Percentiles rank a stretch among this genome's conserved stretches.
Evolutionary conservation across 2,797 vertebrate genomes (phyloP).

Genomic region (Poeciliopsis turneri): DNA sequence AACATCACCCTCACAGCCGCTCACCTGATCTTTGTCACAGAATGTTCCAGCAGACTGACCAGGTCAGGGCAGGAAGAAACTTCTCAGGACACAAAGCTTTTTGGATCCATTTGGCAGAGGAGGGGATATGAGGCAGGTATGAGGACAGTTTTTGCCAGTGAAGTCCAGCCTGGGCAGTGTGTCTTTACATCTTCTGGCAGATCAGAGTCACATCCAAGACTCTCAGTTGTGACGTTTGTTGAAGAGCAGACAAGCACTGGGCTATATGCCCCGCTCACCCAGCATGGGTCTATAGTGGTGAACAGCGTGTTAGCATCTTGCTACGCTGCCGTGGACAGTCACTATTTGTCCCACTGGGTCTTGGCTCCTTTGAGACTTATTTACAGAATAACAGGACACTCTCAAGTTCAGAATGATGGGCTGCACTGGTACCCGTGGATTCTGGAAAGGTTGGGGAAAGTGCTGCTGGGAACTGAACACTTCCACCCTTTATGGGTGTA

Average conservation of each 20-base stretch:
- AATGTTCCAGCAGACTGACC: constrained; percentile 72
- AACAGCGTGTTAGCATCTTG: constrained; percentile 91
- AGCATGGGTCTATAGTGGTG: constrained; percentile 91
- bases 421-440: constrained; percentile 93
- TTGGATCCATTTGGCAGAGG: neutral
- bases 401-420: constrained; percentile 79
- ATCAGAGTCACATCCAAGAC: constrained; percentile 26
- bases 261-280: constrained; percentile 89
- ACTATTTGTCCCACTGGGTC: constrained; percentile 88
- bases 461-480: constrained; percentile 84
- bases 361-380: constrained; percentile 90
- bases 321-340: constrained; percentile 89
- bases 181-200: constrained; percentile 77
- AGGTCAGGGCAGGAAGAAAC: constrained; percentile 12
- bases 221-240: constrained; percentile 81
- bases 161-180: constrained; percentile 87
- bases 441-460: constrained; percentile 86
- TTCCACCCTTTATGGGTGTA: constrained; percentile 82
- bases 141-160: constrained; percentile 88
- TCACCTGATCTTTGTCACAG: constrained; percentile 89
- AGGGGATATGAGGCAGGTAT: constrained; percentile 49
- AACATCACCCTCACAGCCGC: constrained; percentile 88
- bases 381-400: constrained; percentile 77
- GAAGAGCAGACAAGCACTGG: constrained; percentile 77
- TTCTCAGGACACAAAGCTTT: neutral